Evolutionary conservation across 2,888 invertebrate genomes (phyloP).

Genomic region (Euzetes globulus): DNA sequence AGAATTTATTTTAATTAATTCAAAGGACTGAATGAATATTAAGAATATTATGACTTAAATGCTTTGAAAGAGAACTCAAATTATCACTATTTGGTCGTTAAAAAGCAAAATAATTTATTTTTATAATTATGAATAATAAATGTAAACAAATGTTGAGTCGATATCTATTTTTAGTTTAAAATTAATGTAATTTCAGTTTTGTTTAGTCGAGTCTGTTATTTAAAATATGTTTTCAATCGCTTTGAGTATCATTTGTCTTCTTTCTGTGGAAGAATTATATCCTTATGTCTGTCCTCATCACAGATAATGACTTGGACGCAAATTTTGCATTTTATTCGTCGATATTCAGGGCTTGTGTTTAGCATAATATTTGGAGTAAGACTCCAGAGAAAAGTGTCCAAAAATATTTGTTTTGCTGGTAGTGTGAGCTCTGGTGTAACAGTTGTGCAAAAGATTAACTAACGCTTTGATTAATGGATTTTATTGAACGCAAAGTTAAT

Average conservation of each 20-base stretch:
- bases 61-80: background rate
- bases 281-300: too few species aligned
- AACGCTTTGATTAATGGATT: background rate
- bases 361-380: background rate
- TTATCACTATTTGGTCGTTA: background rate
- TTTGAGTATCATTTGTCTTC: too few species aligned
- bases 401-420: slow-evolving; percentile 1
- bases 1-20: too few species aligned
- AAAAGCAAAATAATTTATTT: background rate
- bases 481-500: slow-evolving; percentile 4
- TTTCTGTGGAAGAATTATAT: too few species aligned
- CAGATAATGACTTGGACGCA: background rate
- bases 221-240: too few species aligned
- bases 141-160: background rate
- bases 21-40: too few species aligned
- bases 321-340: background rate
- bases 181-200: too few species aligned
- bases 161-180: background rate
- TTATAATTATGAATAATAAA: background rate
- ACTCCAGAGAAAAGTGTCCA: background rate
- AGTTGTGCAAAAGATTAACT: background rate
- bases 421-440: too few species aligned
- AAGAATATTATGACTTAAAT: too few species aligned
- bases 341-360: background rate
- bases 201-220: too few species aligned